A percentile compares a stretch with the other conserved stretches of the same genome.
phyloP scores from a whole-genome alignment of 2,113 vertebrate genomes.

The Cryptoleucopteryx plumbea region DNA sequence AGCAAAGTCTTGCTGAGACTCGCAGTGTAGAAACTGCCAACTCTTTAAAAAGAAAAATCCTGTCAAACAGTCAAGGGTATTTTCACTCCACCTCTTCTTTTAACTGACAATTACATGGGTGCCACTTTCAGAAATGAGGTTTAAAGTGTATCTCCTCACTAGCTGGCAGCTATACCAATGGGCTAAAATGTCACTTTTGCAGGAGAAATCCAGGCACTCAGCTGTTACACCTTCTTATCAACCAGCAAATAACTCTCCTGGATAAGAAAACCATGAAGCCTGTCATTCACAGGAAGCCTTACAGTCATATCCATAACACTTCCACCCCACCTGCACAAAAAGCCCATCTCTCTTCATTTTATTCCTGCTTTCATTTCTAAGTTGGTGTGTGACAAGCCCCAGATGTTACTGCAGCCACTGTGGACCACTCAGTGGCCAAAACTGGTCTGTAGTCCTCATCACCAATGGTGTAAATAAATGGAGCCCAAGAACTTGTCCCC shows the following conservation, averaged over 20 bases:
- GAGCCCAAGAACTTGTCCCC: neutral
- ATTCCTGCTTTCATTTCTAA: neutral
- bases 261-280: neutral
- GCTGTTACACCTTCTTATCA: neutral
- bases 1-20: neutral
- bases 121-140: neutral
- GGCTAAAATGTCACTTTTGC: neutral
- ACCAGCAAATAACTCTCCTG: neutral
- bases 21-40: neutral
- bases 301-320: rapidly evolving
- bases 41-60: neutral
- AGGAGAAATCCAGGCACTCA: neutral
- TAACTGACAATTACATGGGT: neutral
- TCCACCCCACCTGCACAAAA: neutral
- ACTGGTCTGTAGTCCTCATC: rapidly evolving
- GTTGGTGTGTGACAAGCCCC: neutral
- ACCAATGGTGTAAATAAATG: neutral
- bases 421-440: neutral
- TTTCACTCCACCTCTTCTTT: neutral
- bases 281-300: neutral
- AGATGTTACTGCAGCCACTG: neutral
- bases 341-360: neutral
- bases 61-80: neutral
- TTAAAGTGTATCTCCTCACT: neutral
- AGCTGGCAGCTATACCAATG: neutral